Evolutionary conservation across 2,888 invertebrate genomes (phyloP).

Genomic region (Scaptomyza caliginosa): DNA sequence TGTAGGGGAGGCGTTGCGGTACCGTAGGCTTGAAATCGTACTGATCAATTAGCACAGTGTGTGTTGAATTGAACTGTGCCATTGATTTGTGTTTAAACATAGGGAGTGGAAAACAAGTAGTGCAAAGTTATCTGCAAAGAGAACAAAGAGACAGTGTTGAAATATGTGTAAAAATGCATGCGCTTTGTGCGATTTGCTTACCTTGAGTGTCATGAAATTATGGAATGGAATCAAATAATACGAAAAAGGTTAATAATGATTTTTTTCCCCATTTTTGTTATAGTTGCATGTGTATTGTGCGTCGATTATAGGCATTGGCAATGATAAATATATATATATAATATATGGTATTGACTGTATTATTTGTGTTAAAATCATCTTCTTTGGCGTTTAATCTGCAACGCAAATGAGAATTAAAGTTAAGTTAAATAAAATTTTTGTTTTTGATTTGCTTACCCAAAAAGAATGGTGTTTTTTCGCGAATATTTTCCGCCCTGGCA

Average conservation of each 20-base stretch:
- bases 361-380: background rate
- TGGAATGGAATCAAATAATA: background rate
- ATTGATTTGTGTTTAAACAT: background rate
- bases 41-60: constrained; percentile 11
- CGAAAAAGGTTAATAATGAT: background rate
- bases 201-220: background rate
- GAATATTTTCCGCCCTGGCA: background rate
- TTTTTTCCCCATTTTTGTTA: background rate
- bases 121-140: background rate
- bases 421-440: background rate
- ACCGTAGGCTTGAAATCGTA: constrained; percentile 39
- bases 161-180: background rate
- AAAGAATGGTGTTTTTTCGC: background rate
- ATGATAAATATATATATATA: too few species aligned
- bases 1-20: constrained; percentile 13
- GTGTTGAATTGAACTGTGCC: background rate
- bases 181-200: background rate
- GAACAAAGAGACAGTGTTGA: background rate
- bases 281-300: background rate
- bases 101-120: background rate
- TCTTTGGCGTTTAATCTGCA: background rate
- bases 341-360: too few species aligned
- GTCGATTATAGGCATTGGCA: background rate
- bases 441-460: background rate
- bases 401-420: background rate